Evolutionary conservation across 2,888 invertebrate genomes (phyloP), one percentile per base, ranked within the genome.

Genomic region (Nesidiocoris tenuis): DNA sequence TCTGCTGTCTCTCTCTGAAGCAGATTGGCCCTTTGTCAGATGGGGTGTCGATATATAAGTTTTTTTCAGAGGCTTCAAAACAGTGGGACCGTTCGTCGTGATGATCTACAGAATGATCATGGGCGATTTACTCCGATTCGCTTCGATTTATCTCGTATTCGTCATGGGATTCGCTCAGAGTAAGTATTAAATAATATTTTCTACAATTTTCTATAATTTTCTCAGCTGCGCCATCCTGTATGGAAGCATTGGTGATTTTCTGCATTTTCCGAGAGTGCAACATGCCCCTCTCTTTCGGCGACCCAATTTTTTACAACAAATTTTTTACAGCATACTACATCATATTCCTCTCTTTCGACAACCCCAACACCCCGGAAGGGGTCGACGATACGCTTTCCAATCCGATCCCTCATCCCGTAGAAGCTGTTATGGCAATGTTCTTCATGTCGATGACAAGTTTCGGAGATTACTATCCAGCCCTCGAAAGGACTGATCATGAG

Each of bases 61-160:
- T n/a, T n/a, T n/a, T 39, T 39, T 80, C 85, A 96, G 98, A 82
- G 98, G 97, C 16, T 96, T 98, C 84, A 96, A 96, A 85, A 95
- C 97, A 0, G 97, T 98, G 0, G 98, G 98, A 1, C 98, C 98
- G 0, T 98, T 98, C 88, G 98, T 98, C n/a, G 95, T 98, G 80
- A 98, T 98, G 98, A 96, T 99, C 81, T 98, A 98, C 85, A 90
- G 97, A 79, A 98, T 99, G 96, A 93, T 98, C 66, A 92, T 93
- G 89, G 96, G 98, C 75, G 98, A 99, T 85, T 86, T 98, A 25
- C 86, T 98, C 23, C 88, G 98, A 79, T 99, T 99, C 84, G 96
- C 97, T 78, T 92, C 93, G 65, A 99, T 99, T 82, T 99, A 98
- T 83, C 86, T 96, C 79, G 96, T 99, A 1, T 98, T 99, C 83